phyloP scores from a whole-genome alignment of 2,888 invertebrate species.

The Smittia sp. region DNA sequence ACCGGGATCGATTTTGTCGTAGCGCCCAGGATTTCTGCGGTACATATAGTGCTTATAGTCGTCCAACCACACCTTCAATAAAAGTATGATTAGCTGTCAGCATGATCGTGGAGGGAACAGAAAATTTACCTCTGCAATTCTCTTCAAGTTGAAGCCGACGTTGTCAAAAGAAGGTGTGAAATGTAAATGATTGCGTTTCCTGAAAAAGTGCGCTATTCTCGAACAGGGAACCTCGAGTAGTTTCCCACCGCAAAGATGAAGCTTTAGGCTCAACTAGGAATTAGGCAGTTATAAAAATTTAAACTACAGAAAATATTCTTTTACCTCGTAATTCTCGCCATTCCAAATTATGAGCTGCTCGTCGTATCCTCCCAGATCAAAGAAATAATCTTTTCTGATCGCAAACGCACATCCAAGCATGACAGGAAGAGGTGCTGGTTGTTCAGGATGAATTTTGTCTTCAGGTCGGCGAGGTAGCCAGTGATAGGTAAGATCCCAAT shows the following conservation, averaged over 20 bases:
- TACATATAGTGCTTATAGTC: slow-evolving; percentile 7
- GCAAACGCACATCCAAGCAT: slow-evolving; percentile 54
- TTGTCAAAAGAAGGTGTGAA: too few relatives aligned
- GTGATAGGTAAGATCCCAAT: slow-evolving; percentile 28
- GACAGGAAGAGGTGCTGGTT: too few relatives aligned
- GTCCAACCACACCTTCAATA: slow-evolving; percentile 34
- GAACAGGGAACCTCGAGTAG: slow-evolving; percentile 61
- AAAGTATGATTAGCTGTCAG: too few relatives aligned
- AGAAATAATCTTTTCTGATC: slow-evolving; percentile 11
- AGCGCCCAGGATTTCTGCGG: background rate
- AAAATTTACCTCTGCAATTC: too few relatives aligned
- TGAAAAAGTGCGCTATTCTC: slow-evolving; percentile 58
- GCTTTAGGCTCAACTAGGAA: too few relatives aligned
- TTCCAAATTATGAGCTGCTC: background rate
- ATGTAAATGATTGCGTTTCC: slow-evolving; percentile 25
- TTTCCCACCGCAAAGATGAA: slow-evolving; percentile 13
- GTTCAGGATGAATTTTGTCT: background rate
- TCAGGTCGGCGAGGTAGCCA: background rate
- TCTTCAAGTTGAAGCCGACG: background rate
- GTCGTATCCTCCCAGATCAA: slow-evolving; percentile 23
- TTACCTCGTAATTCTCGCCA: slow-evolving; percentile 24
- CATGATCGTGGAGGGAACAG: too few relatives aligned
- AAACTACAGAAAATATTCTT: too few relatives aligned
- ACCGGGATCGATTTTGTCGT: background rate
- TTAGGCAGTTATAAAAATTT: too few relatives aligned